Base-by-base conservation (phyloP, 2,888 invertebrate species). In the Orthonychiurus folsomi region DNA sequence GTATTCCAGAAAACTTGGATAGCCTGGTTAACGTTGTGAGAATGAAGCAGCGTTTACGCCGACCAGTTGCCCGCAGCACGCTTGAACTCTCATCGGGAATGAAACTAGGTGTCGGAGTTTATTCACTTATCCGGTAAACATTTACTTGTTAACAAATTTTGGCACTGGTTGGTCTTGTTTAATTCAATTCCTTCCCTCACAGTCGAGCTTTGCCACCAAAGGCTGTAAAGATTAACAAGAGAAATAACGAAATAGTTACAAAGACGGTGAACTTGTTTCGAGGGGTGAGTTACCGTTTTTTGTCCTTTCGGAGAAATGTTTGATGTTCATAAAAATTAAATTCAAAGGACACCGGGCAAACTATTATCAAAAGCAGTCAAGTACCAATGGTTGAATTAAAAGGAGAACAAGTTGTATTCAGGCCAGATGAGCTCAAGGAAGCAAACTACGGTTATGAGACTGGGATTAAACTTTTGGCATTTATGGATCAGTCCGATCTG, bases 41-140 rank as follows among this genome's bases (percentile, higher is more conserved):
- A 9, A 66, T 69, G 37, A 69, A 67, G 50, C 70, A 70, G 47
- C 58, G 67, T 1, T 5, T 65, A 9, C 57, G 61, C 15, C 63
- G 72, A 9, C 67, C 71, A 1, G 56, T 68, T 26, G 56, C 60
- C 25, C 53, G 66, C 28, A 63, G 53, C 9, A 67, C 65, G 9
- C 57, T 72, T 12, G 64, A 70, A 59, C 55, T 72, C 26, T 50
- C 60, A 2, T 64, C 66, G 9, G 70, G 64, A 21, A 47, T 68
- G 20, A 65, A 65, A 59, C 27, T 72, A n/a, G 69, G 63, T 12
- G 67, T 73, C 37, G 72, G 71, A 20, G 24, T 71, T 25, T 72
- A 72, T 28, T 63, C 66, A 1, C 65, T 70, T 56, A 60, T 65
- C 1, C 59, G 71, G 69, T 69, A 65, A 52, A 2, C 50, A 37